Evolutionary conservation across 92 coral and sea anemone species (phyloP).

Genomic region (Zoanthus gigantus): DNA sequence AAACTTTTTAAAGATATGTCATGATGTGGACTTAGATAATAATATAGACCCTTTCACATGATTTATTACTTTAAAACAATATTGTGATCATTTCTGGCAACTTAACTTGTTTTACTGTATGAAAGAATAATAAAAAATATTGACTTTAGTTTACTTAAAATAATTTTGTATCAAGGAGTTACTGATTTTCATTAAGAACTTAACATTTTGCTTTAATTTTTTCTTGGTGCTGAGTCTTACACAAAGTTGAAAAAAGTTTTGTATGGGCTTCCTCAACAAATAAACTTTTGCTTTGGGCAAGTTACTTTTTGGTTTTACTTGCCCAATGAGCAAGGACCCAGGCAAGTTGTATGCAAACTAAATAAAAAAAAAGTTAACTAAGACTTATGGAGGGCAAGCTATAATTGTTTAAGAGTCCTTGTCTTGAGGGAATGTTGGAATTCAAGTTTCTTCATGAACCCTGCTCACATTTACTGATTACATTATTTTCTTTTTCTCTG

Average conservation of each 20-base stretch:
- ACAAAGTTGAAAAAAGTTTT: no score
- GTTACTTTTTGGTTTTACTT: neutral
- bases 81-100: neutral
- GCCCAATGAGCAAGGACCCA: constrained; percentile 1
- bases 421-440: neutral
- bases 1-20: no score
- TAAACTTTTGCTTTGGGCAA: neutral
- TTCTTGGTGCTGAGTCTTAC: neutral
- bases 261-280: neutral
- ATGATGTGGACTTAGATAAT: no score
- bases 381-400: neutral
- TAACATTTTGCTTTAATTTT: neutral
- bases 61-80: neutral
- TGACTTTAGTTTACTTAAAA: neutral
- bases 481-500: constrained; percentile 15
- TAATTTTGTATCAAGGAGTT: neutral
- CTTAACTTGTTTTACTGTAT: neutral
- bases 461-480: constrained; percentile 13
- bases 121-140: neutral
- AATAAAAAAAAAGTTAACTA: neutral
- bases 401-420: constrained; percentile 1
- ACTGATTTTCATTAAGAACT: neutral
- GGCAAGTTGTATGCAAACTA: constrained; percentile 2
- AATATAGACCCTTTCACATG: no score
- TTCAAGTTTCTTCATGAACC: neutral